Conservation (phyloP, 2,797 vertebrate species). For the Simalia tracyae region DNA sequence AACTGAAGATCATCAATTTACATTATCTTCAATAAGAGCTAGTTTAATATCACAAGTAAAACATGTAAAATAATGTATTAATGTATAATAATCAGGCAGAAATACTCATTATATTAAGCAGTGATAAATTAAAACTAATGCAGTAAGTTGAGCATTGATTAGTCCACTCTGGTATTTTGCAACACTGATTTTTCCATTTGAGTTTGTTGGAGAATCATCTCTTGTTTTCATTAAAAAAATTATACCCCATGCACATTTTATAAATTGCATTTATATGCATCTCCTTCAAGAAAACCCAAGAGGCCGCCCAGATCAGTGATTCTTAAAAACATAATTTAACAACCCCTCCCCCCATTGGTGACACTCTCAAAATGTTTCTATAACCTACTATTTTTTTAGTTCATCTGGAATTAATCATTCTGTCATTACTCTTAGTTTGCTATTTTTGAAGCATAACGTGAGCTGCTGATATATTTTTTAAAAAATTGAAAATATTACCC, state of each 20-base stretch:
- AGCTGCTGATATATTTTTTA: neutral
- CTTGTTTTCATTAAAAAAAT: neutral
- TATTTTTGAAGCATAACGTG: neutral
- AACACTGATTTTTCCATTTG: neutral
- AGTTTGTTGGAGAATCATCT: neutral
- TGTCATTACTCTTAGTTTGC: neutral
- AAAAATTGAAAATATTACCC: neutral
- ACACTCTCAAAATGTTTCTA: neutral
- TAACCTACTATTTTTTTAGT: neutral
- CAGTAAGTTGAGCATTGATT: neutral
- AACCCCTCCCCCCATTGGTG: neutral
- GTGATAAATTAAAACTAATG: neutral
- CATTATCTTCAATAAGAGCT: neutral
- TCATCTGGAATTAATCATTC: neutral
- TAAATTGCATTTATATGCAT: neutral
- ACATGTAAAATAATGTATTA: neutral
- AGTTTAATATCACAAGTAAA: neutral
- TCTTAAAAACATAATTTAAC: neutral
- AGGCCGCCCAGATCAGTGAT: neutral
- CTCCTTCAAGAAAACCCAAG: neutral
- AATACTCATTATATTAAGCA: neutral
- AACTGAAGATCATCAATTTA: neutral
- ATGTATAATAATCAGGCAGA: neutral
- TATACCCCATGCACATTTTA: neutral
- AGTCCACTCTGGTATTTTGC: neutral